Percentiles rank a stretch among this genome's conserved stretches.
Evolutionary conservation across 2,113 vertebrate genomes (phyloP).

Genomic region (Trichechus manatus): DNA sequence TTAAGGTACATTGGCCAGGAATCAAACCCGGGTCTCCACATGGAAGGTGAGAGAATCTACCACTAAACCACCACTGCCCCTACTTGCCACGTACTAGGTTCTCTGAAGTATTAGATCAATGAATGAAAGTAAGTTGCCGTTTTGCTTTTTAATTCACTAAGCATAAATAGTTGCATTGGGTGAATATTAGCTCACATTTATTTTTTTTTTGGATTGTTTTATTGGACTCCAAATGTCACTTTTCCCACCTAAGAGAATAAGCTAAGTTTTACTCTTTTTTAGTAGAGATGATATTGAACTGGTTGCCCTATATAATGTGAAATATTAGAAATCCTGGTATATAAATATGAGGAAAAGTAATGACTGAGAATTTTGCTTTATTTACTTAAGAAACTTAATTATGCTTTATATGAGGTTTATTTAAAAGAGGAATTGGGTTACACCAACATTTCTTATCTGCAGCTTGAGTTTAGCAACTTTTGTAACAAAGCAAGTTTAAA

Average conservation of each 20-base stretch:
- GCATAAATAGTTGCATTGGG: neutral
- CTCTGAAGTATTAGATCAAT: neutral
- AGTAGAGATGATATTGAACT: neutral
- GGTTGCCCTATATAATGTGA: neutral
- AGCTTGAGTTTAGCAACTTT: constrained; percentile 19
- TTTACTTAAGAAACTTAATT: constrained; percentile 35
- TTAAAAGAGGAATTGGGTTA: neutral
- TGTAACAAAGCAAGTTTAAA: neutral
- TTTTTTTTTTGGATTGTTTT: neutral
- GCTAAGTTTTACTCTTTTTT: neutral
- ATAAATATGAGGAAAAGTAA: constrained; percentile 3
- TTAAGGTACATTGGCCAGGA: no score
- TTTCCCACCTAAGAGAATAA: neutral
- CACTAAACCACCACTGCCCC: no score
- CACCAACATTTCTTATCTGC: neutral
- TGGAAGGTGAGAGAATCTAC: no score
- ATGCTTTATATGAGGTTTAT: neutral
- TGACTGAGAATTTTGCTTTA: neutral
- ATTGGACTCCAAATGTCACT: neutral
- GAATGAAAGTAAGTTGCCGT: constrained; percentile 32
- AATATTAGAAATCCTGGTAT: neutral
- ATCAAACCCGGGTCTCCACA: no score
- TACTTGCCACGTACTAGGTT: neutral
- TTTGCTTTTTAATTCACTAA: constrained; percentile 49
- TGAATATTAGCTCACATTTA: neutral